Percentiles rank a stretch among this genome's conserved stretches.
Conservation (phyloP, 2,888 invertebrate genomes). For the Drosophila quinaria region DNA sequence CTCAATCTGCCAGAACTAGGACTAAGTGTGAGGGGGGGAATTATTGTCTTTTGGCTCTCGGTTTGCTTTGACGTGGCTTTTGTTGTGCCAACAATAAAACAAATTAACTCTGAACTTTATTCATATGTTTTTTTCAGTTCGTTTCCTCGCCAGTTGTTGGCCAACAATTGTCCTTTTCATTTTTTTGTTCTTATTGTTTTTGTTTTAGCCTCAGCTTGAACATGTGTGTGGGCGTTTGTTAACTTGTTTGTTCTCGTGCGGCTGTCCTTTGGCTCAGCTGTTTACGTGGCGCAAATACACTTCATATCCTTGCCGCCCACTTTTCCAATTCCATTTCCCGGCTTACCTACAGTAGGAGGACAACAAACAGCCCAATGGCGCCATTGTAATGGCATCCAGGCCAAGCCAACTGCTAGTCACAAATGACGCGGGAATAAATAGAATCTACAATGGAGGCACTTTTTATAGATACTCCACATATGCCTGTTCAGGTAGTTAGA, state of each 20-base stretch:
- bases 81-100: constrained; percentile 38
- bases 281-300: constrained; percentile 69
- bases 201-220: constrained; percentile 16
- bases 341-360: constrained; percentile 1
- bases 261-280: constrained; percentile 67
- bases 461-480: not conserved
- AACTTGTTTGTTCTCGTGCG: constrained; percentile 52
- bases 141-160: constrained; percentile 18
- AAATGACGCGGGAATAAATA: constrained; percentile 23
- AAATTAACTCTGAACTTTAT: constrained; percentile 57
- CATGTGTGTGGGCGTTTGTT: constrained; percentile 14
- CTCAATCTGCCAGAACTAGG: constrained; percentile 19
- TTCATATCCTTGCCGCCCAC: constrained; percentile 41
- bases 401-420: constrained; percentile 17
- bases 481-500: not conserved
- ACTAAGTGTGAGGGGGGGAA: too few relatives aligned
- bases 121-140: constrained; percentile 37
- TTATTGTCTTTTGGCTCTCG: constrained; percentile 15
- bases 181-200: not conserved
- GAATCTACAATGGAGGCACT: constrained; percentile 2
- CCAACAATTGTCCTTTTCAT: constrained; percentile 32
- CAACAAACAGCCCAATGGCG: constrained; percentile 42
- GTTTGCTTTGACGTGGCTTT: constrained; percentile 20
- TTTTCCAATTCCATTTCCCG: constrained; percentile 13
- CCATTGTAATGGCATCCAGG: constrained; percentile 41